Base-by-base conservation (phyloP, 2,888 invertebrate genomes). In the Acleris holmiana region DNA sequence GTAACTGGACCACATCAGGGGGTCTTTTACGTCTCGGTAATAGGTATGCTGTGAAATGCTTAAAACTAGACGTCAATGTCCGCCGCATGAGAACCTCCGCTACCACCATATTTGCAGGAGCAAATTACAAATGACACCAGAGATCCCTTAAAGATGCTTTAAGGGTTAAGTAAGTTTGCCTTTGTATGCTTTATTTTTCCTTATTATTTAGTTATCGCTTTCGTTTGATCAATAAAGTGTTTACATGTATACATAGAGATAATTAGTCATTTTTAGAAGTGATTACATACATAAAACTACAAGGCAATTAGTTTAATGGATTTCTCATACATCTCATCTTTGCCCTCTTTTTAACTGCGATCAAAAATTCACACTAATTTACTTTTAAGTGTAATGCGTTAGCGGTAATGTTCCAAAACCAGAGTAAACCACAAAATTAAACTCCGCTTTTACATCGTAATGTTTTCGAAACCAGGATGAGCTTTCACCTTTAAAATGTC, bases 391-490 rank as follows among this genome's bases (percentile, higher is more conserved):
- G 54, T 44, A 48, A 40, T 53, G 21, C 49, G 55, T 57, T 50
- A 21, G 55, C 41, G 60, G 55, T 53, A 49, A 65, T 49, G 35
- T 60, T 46, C 59, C 49, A 65, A 55, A 59, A 60, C 44, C 55
- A 40, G 41, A 59, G 55, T 55, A 60, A 65, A 65, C 65, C 65
- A 60, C 59, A 65, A 25, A 55, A 35, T 60, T 65, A 59, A 59
- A 65, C 44, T 35, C 49, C 48, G 60, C 49, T 65, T 65, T 65
- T 44, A 49, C 44, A 55, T 65, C 65, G 60, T 65, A 55, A 55
- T 48, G 59, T 35, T 65, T 65, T 65, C 65, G 65, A 60, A 65
- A 60, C 49, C 49, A 46, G 65, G 65, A 65, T 59, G 18, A 55
- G 60, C 59, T 65, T 65, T 65, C 65, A 55, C 65, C 44, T 44